Conservation (phyloP, 2,888 invertebrate species). For the Trimorus sp. region DNA sequence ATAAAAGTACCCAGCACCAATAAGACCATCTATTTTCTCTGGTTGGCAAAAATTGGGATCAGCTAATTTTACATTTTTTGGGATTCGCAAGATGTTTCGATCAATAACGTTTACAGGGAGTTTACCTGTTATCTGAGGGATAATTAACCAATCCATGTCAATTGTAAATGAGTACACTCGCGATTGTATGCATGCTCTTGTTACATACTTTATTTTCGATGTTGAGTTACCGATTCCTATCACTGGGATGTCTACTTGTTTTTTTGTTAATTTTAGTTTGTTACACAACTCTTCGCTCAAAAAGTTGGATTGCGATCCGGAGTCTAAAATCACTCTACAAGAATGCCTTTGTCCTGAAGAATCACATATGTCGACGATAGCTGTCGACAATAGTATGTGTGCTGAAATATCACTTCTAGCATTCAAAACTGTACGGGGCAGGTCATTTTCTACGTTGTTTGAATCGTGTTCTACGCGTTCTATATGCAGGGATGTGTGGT, state of each 20-base stretch:
- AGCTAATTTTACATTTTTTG: slow-evolving; percentile 37
- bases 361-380: too few relatives aligned
- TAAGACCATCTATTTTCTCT: slow-evolving; percentile 18
- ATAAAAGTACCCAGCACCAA: slow-evolving; percentile 22
- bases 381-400: too few relatives aligned
- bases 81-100: slow-evolving; percentile 5
- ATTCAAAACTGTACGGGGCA: too few relatives aligned
- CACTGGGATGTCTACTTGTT: too few relatives aligned
- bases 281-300: slow-evolving; percentile 7
- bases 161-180: too few relatives aligned
- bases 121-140: slow-evolving; percentile 24
- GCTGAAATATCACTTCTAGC: too few relatives aligned
- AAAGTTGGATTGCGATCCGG: slow-evolving; percentile 35
- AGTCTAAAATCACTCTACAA: slow-evolving; percentile 38
- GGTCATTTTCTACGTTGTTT: too few relatives aligned
- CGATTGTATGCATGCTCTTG: too few relatives aligned
- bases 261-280: background rate
- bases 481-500: too few relatives aligned
- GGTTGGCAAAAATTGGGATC: slow-evolving; percentile 40
- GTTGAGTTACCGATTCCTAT: slow-evolving; percentile 14
- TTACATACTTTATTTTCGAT: background rate
- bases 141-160: slow-evolving; percentile 18
- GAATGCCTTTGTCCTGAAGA: background rate
- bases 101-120: background rate
- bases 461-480: too few relatives aligned